Evolutionary conservation across 2,888 invertebrate genomes (phyloP), one percentile per base, ranked within the genome.

Genomic region (Zygogramma bicolorata): DNA sequence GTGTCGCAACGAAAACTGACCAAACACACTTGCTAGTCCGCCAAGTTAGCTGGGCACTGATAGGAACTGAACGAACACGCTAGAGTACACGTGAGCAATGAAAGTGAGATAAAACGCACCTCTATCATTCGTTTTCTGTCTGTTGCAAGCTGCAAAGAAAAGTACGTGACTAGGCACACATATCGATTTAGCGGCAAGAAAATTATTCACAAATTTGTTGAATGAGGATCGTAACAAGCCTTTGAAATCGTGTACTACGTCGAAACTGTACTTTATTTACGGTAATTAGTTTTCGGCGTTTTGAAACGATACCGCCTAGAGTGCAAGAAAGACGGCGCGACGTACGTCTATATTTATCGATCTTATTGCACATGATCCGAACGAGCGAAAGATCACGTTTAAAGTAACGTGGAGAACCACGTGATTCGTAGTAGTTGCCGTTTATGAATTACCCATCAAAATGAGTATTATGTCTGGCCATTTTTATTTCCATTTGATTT

Each of bases 341-440:
- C 81, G 81, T 79, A 78, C 25, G 77, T 81, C 81, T 72, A 25
- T 77, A 71, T 78, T 62, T 71, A 67, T 71, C 73, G 75, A 74
- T 75, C 65, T 68, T 72, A 72, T 77, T 79, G 80, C 82, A 83
- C 83, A 83, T 83, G 84, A 83, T 80, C 79, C 65, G 71, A 79
- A 76, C 74, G 74, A 70, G 62, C 63, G 63, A 63, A 75, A 78
- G 81, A 83, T 86, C 86, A 86, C 86, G 86, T 86, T 86, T 84
- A 76, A 76, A 79, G 83, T 86, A 86, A 85, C 87, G 87, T 86
- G 87, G 85, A 81, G 69, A 68, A 82, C 86, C 86, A 87, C 86
- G 87, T 87, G 87, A 87, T 81, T 68, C 25, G 67, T 70, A 65
- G 62, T 68, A 69, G 71, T 70, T 74, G 63, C 68, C 68, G 70